Conservation (phyloP, 1,140 invertebrate genomes). For the Lethrus apterus region DNA sequence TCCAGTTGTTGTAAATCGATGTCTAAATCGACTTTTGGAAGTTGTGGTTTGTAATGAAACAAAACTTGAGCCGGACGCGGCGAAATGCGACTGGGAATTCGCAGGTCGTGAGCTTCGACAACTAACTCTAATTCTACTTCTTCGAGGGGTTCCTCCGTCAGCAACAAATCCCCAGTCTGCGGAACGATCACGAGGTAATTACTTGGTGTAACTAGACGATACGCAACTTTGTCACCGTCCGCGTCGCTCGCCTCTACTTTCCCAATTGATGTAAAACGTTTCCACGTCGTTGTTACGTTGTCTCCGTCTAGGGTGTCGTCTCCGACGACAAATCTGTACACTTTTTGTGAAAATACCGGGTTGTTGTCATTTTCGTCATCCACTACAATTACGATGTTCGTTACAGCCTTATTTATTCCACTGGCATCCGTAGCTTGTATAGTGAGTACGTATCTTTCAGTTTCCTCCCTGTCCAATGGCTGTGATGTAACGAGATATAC, state of each 20-base stretch:
- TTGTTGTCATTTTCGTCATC: conserved; percentile 86
- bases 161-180: conserved; percentile 80
- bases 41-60: conserved; percentile 62
- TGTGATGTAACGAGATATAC: conserved; percentile 64
- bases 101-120: conserved; percentile 75
- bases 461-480: conserved; percentile 65
- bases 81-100: conserved; percentile 60
- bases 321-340: conserved; percentile 70
- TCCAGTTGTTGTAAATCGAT: conserved; percentile 47
- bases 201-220: conserved; percentile 67
- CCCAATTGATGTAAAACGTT: conserved; percentile 71
- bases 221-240: conserved; percentile 81
- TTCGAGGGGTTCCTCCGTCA: conserved; percentile 64
- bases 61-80: conserved; percentile 63
- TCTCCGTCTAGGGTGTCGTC: conserved; percentile 47
- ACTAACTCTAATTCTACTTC: conserved; percentile 59
- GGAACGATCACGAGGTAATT: conserved; percentile 80
- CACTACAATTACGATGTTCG: conserved; percentile 65
- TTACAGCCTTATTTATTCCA: conserved; percentile 63
- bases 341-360: conserved; percentile 67
- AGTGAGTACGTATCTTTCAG: conserved; percentile 59
- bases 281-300: conserved; percentile 53
- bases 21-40: conserved; percentile 44
- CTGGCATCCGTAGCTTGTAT: conserved; percentile 68
- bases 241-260: conserved; percentile 74